phyloP scores from a whole-genome alignment of 2,888 invertebrate genomes.

The Eupithecia exiguata region DNA sequence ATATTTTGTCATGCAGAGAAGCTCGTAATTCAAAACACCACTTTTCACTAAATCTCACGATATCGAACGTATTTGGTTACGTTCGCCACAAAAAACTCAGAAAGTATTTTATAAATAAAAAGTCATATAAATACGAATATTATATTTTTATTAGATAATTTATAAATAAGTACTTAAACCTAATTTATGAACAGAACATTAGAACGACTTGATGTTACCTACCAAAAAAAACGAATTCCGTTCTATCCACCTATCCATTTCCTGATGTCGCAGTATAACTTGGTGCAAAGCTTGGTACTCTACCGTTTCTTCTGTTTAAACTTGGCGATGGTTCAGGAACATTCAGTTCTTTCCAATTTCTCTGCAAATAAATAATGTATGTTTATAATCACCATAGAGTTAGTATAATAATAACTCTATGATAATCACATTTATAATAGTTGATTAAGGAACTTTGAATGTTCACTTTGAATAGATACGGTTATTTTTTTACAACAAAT shows the following conservation, averaged over 20 bases:
- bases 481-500: too few species aligned
- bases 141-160: neutral
- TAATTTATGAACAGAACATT: neutral
- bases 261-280: neutral
- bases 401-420: too few species aligned
- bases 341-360: slow-evolving; percentile 73
- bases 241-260: neutral
- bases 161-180: neutral
- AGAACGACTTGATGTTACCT: neutral
- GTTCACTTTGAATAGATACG: too few species aligned
- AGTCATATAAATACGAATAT: neutral
- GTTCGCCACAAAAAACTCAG: too few species aligned
- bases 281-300: neutral
- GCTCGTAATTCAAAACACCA: too few species aligned
- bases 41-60: neutral
- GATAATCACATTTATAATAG: neutral
- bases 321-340: slow-evolving; percentile 63
- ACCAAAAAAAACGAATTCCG: neutral
- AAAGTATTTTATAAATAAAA: neutral
- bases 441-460: neutral
- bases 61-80: too few species aligned
- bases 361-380: slow-evolving; percentile 56
- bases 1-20: too few species aligned
- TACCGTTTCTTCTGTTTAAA: slow-evolving; percentile 18
- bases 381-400: too few species aligned